Evolutionary conservation across 1,140 invertebrate genomes (phyloP).

Genomic region (Drosophila lacertosa): DNA sequence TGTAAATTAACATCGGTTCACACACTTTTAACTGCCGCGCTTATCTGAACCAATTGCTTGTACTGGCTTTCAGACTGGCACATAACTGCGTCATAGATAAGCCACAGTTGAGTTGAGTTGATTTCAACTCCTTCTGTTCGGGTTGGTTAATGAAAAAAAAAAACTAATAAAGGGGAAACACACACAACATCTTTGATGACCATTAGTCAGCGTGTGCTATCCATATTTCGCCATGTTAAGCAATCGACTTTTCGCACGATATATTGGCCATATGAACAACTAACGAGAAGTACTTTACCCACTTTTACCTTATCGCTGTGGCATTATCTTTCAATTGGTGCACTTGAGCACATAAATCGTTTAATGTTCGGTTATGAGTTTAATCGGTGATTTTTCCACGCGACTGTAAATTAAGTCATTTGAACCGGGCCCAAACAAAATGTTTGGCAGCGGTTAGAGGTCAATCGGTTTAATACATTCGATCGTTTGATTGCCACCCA

Average conservation of each 20-base stretch:
- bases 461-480: slow-evolving; percentile 45
- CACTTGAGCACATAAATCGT: slow-evolving; percentile 66
- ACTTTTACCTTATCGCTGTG: slow-evolving; percentile 9
- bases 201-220: slow-evolving; percentile 45
- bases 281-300: slow-evolving; percentile 33
- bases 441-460: slow-evolving; percentile 4
- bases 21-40: slow-evolving; percentile 6
- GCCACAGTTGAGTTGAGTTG: background rate
- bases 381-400: slow-evolving; percentile 68
- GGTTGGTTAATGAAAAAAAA: background rate
- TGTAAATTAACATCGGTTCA: too few species aligned
- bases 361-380: slow-evolving; percentile 36
- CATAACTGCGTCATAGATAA: background rate
- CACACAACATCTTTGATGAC: background rate
- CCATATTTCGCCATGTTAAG: slow-evolving; percentile 43
- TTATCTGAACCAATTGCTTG: slow-evolving; percentile 3
- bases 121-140: background rate
- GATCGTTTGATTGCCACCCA: slow-evolving; percentile 67
- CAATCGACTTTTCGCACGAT: slow-evolving; percentile 1
- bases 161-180: background rate
- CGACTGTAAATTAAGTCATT: slow-evolving; percentile 50
- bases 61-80: too few species aligned
- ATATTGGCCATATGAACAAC: slow-evolving; percentile 1
- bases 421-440: background rate
- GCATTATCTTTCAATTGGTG: slow-evolving; percentile 64